Conservation (phyloP, 2,113 vertebrate genomes). For the Tympanuchus pallidicinctus region DNA sequence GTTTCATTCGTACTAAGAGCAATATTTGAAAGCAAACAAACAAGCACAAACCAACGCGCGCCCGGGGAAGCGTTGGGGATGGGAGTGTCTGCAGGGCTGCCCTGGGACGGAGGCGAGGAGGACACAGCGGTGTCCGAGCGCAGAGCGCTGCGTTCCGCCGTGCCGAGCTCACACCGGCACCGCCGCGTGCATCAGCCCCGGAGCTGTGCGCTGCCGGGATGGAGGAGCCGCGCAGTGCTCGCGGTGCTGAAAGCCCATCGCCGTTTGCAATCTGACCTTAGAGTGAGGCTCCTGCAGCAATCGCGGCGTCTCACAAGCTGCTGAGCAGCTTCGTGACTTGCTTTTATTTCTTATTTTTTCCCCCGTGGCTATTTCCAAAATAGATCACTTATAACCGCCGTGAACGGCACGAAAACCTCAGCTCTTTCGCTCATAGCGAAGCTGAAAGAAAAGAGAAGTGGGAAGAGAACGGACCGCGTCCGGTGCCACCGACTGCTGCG, state of each 20-base stretch:
- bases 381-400: not conserved
- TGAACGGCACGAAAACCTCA: not conserved
- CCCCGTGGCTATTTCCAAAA: not conserved
- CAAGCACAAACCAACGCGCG: too few relatives aligned
- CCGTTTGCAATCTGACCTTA: not conserved
- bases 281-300: not conserved
- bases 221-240: not conserved
- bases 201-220: not conserved
- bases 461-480: not conserved
- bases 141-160: too few relatives aligned
- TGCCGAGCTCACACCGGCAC: too few relatives aligned
- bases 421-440: conserved; percentile 52
- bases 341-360: not conserved
- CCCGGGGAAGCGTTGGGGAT: fast-evolving
- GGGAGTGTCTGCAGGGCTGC: not conserved
- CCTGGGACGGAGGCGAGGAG: too few relatives aligned
- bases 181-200: too few relatives aligned
- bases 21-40: not conserved
- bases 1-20: not conserved
- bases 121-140: too few relatives aligned
- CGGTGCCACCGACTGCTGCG: not conserved
- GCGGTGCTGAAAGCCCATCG: not conserved
- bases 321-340: not conserved
- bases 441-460: not conserved
- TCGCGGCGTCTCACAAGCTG: not conserved